Evolutionary conservation across 2,797 vertebrate genomes (phyloP).

Genomic region (Macrochelys suwanniensis): DNA sequence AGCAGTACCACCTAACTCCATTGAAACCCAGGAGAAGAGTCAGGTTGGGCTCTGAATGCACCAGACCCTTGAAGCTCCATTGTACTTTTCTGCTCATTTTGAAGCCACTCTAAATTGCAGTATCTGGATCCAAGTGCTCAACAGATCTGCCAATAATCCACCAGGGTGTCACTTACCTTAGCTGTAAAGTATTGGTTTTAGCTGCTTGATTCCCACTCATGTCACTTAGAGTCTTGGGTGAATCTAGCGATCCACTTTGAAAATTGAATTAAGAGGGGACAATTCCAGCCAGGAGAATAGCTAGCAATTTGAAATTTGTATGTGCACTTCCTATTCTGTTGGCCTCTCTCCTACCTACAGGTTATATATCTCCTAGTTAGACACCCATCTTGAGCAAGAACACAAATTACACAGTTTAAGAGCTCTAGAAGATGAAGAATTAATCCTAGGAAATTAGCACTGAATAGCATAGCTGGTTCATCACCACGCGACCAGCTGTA

Average conservation of each 20-base stretch:
- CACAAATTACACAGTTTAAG: not conserved
- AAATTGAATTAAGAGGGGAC: not conserved
- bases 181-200: not conserved
- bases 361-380: not conserved
- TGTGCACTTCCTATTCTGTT: not conserved
- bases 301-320: not conserved
- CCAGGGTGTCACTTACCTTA: not conserved
- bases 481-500: not conserved
- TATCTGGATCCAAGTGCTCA: not conserved
- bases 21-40: not conserved
- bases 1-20: not conserved
- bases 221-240: not conserved
- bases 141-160: not conserved
- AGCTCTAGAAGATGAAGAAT: not conserved
- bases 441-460: not conserved
- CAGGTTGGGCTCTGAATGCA: not conserved
- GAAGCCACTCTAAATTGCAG: not conserved
- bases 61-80: not conserved
- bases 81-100: not conserved
- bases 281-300: not conserved
- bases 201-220: constrained; percentile 8
- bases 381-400: not conserved
- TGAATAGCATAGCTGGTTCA: not conserved
- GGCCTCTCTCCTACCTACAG: not conserved
- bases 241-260: not conserved